These are phyloP conservation scores for Callospermophilus lateralis DNA, from an alignment of 2,113 vertebrate genomes.

Conservation along the genomic window DNA sequence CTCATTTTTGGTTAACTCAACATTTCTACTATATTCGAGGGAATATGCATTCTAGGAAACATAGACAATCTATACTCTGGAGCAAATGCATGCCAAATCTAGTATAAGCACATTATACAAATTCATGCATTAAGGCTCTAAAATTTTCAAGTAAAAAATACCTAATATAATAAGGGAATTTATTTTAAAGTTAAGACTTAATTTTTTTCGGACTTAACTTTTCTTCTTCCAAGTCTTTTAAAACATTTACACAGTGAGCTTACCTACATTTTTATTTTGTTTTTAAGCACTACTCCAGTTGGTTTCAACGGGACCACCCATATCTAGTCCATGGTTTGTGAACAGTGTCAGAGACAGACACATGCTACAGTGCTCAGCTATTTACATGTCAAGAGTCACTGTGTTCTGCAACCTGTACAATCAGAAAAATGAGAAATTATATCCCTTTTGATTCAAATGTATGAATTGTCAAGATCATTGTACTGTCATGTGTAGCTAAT, in stretches of 20 bases:
- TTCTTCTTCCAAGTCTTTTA: not conserved
- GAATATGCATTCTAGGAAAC: not conserved
- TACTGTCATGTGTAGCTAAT: too few relatives aligned
- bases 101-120: not conserved
- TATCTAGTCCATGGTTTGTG: not conserved
- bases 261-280: not conserved
- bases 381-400: not conserved
- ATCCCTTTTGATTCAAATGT: too few relatives aligned
- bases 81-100: not conserved
- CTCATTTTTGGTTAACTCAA: not conserved
- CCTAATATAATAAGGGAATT: not conserved
- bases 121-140: not conserved
- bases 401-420: too few relatives aligned
- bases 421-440: too few relatives aligned
- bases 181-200: not conserved
- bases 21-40: not conserved
- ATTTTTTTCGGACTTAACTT: not conserved
- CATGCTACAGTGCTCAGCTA: fast-evolving
- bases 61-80: not conserved
- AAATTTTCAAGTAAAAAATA: not conserved
- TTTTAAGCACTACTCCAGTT: not conserved
- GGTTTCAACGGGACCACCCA: not conserved
- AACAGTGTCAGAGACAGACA: not conserved
- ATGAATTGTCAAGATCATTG: too few relatives aligned
- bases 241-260: not conserved